phyloP scores from a whole-genome alignment of 1,140 invertebrate genomes.

The Agrypnia vestita region DNA sequence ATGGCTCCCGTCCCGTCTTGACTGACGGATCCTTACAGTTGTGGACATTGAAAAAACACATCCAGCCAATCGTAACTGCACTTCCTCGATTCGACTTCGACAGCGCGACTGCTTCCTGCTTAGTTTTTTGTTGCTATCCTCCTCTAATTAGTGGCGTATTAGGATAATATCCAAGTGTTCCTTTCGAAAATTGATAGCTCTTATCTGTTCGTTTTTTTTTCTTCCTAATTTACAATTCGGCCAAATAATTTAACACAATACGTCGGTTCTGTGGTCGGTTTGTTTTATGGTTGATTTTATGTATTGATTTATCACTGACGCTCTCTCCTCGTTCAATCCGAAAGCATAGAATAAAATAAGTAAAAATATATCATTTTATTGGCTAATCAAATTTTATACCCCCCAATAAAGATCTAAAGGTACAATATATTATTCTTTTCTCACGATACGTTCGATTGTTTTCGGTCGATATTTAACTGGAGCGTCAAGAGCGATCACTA shows the following conservation, averaged over 20 bases:
- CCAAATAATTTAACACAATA: not conserved
- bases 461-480: constrained; percentile 14
- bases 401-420: constrained; percentile 5
- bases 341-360: not conserved
- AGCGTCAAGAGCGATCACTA: not conserved
- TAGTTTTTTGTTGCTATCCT: constrained; percentile 17
- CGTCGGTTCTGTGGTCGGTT: constrained; percentile 1
- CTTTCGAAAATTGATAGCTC: not conserved
- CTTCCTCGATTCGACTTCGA: constrained; percentile 43
- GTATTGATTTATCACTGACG: not conserved
- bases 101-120: constrained; percentile 30
- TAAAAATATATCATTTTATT: not conserved
- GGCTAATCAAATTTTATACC: constrained; percentile 17
- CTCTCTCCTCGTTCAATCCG: not conserved
- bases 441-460: constrained; percentile 26
- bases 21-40: constrained; percentile 39
- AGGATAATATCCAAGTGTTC: no score
- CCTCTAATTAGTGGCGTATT: constrained; percentile 25
- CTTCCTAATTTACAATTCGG: no score
- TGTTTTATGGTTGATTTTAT: constrained; percentile 14
- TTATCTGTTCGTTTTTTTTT: not conserved
- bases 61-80: constrained; percentile 52
- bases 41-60: constrained; percentile 46
- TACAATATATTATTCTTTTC: constrained; percentile 24
- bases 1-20: constrained; percentile 46